These are phyloP conservation scores for Luscinia luscinia DNA, from an alignment of 2,797 vertebrate genomes.

Conservation along the genomic window DNA sequence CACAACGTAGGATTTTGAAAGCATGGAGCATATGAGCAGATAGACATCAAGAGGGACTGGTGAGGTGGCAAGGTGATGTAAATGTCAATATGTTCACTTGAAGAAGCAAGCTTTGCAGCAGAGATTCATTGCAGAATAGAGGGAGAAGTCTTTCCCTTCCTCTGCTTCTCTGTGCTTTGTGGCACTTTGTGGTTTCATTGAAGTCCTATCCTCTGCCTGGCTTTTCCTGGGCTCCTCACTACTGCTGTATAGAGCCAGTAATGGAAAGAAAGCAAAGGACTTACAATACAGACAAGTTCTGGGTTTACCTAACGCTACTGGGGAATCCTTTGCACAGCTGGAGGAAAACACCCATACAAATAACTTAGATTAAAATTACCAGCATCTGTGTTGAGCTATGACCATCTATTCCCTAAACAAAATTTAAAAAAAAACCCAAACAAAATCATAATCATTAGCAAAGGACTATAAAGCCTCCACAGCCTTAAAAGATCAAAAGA, in stretches of 20 bases:
- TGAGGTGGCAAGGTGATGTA: background rate
- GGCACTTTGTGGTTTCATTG: background rate
- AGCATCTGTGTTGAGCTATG: background rate
- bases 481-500: background rate
- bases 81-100: background rate
- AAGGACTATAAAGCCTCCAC: background rate
- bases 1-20: background rate
- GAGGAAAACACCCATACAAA: background rate
- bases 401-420: background rate
- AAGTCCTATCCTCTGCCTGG: background rate
- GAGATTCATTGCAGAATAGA: background rate
- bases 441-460: background rate
- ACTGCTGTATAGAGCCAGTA: rapidly evolving
- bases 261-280: background rate
- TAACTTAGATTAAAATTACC: background rate
- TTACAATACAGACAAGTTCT: background rate
- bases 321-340: background rate
- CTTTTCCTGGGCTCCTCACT: background rate
- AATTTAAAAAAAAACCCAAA: background rate
- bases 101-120: background rate
- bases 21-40: background rate
- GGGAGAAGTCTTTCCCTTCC: background rate
- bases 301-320: background rate
- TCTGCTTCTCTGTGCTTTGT: background rate
- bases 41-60: background rate